These are phyloP conservation scores for Hydrozoanthus gracilis DNA, from an alignment of 92 coral and sea anemone species.

Conservation along the genomic window DNA sequence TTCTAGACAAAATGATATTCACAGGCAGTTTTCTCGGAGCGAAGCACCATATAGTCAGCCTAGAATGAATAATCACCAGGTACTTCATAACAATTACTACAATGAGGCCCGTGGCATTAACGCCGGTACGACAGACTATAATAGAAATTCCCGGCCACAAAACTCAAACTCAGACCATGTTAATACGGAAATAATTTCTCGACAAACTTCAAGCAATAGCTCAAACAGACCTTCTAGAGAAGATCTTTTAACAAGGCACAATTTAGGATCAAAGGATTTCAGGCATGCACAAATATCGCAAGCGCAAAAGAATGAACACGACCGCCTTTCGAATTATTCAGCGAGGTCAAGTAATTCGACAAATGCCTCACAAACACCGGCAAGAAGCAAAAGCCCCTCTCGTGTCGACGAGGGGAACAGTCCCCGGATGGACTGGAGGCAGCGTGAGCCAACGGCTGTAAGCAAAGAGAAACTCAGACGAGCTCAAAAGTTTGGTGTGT, in stretches of 20 bases:
- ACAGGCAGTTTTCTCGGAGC: neutral
- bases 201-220: neutral
- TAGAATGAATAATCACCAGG: neutral
- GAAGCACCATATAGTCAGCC: neutral
- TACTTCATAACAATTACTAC: neutral
- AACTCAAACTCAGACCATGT: neutral
- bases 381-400: neutral
- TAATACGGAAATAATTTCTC: neutral
- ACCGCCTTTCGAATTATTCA: neutral
- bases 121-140: neutral
- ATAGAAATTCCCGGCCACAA: neutral
- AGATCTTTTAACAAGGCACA: constrained; percentile 4
- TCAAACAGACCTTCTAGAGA: constrained; percentile 10
- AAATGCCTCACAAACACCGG: neutral
- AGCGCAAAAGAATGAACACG: neutral
- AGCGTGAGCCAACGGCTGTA: neutral
- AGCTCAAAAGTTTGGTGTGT: constrained; percentile 32
- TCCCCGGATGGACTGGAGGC: neutral
- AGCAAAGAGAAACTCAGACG: constrained; percentile 38
- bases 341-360: neutral
- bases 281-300: neutral
- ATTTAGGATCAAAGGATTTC: constrained; percentile 8
- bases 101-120: constrained; percentile 1
- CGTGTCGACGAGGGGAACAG: neutral
- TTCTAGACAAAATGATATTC: neutral